Percentiles rank a stretch among this genome's conserved stretches.
These are phyloP conservation scores for Pectinophora gossypiella DNA, from an alignment of 1,140 invertebrate species.

Conservation along the genomic window DNA sequence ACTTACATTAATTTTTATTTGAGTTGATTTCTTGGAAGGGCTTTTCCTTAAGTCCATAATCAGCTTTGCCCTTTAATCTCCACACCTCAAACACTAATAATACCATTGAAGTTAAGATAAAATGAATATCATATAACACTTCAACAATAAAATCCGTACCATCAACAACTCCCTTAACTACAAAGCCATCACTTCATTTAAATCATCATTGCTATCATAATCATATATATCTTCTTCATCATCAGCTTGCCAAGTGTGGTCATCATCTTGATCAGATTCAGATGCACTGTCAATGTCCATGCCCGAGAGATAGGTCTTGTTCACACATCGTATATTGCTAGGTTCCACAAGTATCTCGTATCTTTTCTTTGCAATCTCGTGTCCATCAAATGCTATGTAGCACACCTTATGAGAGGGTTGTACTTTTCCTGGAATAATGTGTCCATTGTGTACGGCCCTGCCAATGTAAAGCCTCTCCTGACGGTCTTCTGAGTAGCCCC, in stretches of 20 bases:
- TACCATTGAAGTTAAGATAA: background rate
- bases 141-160: background rate
- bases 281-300: background rate
- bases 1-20: no score
- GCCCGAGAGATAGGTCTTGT: background rate
- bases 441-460: slow-evolving; percentile 76
- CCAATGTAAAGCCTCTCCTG: slow-evolving; percentile 79
- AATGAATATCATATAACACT: background rate
- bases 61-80: no score
- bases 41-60: no score
- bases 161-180: background rate
- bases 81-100: background rate
- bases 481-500: slow-evolving; percentile 78
- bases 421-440: slow-evolving; percentile 80
- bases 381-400: slow-evolving; percentile 84
- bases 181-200: slow-evolving; percentile 2
- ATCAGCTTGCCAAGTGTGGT: background rate
- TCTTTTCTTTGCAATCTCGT: slow-evolving; percentile 58
- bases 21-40: no score
- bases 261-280: background rate
- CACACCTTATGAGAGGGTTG: slow-evolving; percentile 82
- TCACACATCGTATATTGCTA: background rate
- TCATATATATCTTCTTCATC: background rate
- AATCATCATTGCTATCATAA: background rate
- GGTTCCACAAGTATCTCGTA: slow-evolving; percentile 23